Evolutionary conservation across 2,113 vertebrate genomes (phyloP).

Genomic region (Dissostichus mawsoni): DNA sequence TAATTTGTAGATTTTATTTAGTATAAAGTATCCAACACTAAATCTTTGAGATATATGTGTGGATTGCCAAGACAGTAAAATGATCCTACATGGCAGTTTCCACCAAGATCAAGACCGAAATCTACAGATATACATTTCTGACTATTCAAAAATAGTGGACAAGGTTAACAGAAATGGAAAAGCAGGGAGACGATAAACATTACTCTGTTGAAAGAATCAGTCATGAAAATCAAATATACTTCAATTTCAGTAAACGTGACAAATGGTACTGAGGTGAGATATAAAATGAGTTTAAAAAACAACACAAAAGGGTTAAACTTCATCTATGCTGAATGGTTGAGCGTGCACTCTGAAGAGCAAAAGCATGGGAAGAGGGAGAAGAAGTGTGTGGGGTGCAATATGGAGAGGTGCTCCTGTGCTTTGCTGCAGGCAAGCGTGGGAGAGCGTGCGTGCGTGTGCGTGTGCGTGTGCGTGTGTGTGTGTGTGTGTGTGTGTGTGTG

Average conservation of each 20-base stretch:
- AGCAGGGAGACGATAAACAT: not conserved
- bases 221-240: constrained; percentile 4
- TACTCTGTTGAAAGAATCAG: not conserved
- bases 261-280: not conserved
- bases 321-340: not conserved
- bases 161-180: not conserved
- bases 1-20: not conserved
- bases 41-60: not conserved
- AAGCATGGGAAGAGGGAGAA: constrained; percentile 36
- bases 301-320: not conserved
- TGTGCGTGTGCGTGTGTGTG: constrained; percentile 31
- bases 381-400: constrained; percentile 54
- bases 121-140: not conserved
- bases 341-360: constrained; percentile 7
- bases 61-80: not conserved
- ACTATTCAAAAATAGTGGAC: not conserved
- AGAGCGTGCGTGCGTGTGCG: constrained; percentile 38
- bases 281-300: not conserved
- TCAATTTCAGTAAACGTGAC: not conserved
- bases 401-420: constrained; percentile 63
- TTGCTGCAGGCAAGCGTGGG: constrained; percentile 67
- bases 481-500: too few relatives aligned
- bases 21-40: not conserved
- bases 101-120: too few relatives aligned
- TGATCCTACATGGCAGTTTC: too few relatives aligned